These are phyloP conservation scores for Liparis tanakae DNA, from an alignment of 2,797 vertebrate species.

Conservation along the genomic window DNA sequence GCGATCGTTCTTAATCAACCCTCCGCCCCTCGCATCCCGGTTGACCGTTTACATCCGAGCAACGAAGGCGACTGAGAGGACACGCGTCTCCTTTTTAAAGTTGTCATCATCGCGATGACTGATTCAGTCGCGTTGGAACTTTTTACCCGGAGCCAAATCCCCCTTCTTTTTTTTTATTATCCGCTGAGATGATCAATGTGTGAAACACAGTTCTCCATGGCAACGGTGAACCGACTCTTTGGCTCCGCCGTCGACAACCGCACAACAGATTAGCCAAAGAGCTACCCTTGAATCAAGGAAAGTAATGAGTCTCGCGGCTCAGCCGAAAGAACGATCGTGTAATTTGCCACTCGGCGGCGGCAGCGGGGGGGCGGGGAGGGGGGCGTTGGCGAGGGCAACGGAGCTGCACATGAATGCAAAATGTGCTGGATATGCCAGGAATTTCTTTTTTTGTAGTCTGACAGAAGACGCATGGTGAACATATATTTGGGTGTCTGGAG, in stretches of 20 bases:
- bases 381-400: constrained; percentile 35
- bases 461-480: not conserved
- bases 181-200: constrained; percentile 29
- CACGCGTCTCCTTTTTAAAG: not conserved
- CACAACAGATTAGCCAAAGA: constrained; percentile 56
- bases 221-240: constrained; percentile 44
- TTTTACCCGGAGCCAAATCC: constrained; percentile 2
- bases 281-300: constrained; percentile 55
- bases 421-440: constrained; percentile 17
- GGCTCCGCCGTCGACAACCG: constrained; percentile 32
- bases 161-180: constrained; percentile 5
- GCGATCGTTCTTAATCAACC: no score
- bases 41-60: no score
- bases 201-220: constrained; percentile 46
- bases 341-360: constrained; percentile 42
- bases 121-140: constrained; percentile 23
- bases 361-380: not conserved
- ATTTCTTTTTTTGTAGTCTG: constrained; percentile 9
- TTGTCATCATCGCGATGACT: constrained; percentile 26
- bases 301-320: constrained; percentile 51
- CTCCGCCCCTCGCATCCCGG: no score
- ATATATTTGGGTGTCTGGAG: not conserved
- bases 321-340: constrained; percentile 49
- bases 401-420: constrained; percentile 30
- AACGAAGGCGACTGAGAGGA: not conserved